phyloP scores from a whole-genome alignment of 2,888 invertebrate species.

The Eilema sororculum region DNA sequence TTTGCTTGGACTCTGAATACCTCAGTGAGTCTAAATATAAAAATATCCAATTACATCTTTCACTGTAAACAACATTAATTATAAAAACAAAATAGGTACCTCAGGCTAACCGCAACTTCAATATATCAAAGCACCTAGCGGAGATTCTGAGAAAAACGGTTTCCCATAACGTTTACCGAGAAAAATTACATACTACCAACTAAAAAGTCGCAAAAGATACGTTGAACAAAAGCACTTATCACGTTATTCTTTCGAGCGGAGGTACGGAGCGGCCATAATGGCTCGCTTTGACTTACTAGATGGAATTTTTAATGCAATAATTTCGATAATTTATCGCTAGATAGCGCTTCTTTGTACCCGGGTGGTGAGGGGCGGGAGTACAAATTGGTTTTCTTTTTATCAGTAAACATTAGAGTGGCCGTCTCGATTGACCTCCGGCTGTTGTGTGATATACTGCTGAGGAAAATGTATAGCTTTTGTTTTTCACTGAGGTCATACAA shows the following conservation, averaged over 20 bases:
- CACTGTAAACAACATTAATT: slow-evolving; percentile 27
- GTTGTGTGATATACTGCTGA: slow-evolving; percentile 55
- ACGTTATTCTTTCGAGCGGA: slow-evolving; percentile 52
- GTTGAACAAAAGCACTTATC: slow-evolving; percentile 57
- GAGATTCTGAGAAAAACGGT: slow-evolving; percentile 68
- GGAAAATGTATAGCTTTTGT: slow-evolving; percentile 26
- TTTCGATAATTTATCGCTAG: slow-evolving; percentile 89
- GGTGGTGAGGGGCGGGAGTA: slow-evolving; percentile 56
- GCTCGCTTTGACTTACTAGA: slow-evolving; percentile 90
- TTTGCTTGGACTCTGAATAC: no score
- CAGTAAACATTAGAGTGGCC: slow-evolving; percentile 76
- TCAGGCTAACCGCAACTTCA: slow-evolving; percentile 48
- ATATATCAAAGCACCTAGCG: slow-evolving; percentile 61
- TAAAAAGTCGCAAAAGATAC: slow-evolving; percentile 57
- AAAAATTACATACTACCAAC: slow-evolving; percentile 62
- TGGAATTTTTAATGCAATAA: slow-evolving; percentile 92
- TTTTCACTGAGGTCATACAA: background rate
- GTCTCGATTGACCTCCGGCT: slow-evolving; percentile 75
- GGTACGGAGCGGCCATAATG: slow-evolving; percentile 75
- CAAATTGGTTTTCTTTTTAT: slow-evolving; percentile 84
- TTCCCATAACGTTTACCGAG: slow-evolving; percentile 77
- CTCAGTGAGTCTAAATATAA: background rate
- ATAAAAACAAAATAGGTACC: slow-evolving; percentile 44
- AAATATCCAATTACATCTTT: background rate
- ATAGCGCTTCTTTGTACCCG: slow-evolving; percentile 83